These are phyloP conservation scores for Aplysina aerophoba DNA, from an alignment of 37 sponge, comb jelly and placozoan genomes.

Conservation along the genomic window DNA sequence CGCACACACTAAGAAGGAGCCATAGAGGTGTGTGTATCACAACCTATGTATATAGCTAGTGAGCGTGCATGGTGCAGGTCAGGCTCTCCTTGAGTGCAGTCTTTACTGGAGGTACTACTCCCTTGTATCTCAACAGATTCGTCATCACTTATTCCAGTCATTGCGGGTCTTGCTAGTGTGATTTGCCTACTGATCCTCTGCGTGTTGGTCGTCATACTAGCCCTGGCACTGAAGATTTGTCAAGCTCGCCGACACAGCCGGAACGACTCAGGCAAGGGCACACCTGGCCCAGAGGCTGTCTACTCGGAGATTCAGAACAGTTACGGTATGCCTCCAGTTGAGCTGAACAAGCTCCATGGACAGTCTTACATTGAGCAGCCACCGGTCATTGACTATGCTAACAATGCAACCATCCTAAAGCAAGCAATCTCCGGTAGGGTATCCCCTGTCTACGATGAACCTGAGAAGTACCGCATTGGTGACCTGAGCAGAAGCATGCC, in stretches of 20 bases:
- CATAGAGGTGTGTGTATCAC: no score
- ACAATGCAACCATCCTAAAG: not conserved
- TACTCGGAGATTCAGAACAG: not conserved
- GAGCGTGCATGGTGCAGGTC: no score
- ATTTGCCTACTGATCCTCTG: not conserved
- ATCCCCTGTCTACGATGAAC: slow-evolving; percentile 31
- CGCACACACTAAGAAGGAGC: no score
- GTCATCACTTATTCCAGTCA: not conserved
- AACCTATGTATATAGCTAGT: no score
- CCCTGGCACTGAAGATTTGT: not conserved
- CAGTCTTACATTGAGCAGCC: not conserved
- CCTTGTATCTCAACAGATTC: no score
- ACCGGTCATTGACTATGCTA: not conserved
- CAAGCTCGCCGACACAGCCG: no score
- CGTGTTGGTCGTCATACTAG: not conserved
- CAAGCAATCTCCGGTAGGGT: not conserved
- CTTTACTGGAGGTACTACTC: no score
- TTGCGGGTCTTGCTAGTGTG: not conserved
- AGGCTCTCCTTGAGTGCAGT: no score
- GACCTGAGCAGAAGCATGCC: no score
- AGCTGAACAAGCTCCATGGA: not conserved
- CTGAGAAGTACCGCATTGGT: not conserved
- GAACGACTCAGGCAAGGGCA: not conserved
- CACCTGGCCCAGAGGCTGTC: not conserved
- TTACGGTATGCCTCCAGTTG: not conserved